phyloP scores from a whole-genome alignment of 2,797 vertebrate species.

The Megaceryle alcyon region DNA sequence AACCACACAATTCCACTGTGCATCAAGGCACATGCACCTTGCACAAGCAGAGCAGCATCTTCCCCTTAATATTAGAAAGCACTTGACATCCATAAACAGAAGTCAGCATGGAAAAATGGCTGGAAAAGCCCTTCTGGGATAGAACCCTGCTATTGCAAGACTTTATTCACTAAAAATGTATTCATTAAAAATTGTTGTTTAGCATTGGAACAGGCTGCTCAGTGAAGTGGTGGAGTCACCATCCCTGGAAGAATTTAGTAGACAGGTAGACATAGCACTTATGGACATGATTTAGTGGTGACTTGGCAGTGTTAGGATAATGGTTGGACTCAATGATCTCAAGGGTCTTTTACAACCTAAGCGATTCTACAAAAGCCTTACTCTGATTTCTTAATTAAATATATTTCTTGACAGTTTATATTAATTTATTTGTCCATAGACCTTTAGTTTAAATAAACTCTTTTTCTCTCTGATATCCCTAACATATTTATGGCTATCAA shows the following conservation, averaged over 20 bases:
- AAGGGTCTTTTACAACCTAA: background rate
- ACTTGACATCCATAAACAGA: background rate
- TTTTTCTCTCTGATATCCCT: background rate
- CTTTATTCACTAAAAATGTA: background rate
- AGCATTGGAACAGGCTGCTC: background rate
- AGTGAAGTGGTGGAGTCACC: background rate
- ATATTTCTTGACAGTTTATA: background rate
- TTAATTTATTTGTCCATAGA: background rate
- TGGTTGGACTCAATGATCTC: fast-evolving
- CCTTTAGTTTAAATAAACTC: background rate
- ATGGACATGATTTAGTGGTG: background rate
- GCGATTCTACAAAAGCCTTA: background rate
- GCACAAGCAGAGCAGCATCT: background rate
- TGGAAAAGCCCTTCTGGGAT: background rate
- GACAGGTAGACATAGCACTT: fast-evolving
- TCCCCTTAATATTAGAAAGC: background rate
- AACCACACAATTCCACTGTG: background rate
- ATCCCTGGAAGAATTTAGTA: background rate
- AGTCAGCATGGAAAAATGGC: background rate
- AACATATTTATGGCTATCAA: background rate
- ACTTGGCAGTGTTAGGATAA: background rate
- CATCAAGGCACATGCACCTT: background rate
- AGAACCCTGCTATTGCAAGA: background rate
- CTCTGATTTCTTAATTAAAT: background rate
- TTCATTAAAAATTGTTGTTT: background rate